A percentile compares a stretch with the other conserved stretches of the same genome.
Conservation (phyloP, 2,888 invertebrate genomes). For the Eristalis arbustorum region DNA sequence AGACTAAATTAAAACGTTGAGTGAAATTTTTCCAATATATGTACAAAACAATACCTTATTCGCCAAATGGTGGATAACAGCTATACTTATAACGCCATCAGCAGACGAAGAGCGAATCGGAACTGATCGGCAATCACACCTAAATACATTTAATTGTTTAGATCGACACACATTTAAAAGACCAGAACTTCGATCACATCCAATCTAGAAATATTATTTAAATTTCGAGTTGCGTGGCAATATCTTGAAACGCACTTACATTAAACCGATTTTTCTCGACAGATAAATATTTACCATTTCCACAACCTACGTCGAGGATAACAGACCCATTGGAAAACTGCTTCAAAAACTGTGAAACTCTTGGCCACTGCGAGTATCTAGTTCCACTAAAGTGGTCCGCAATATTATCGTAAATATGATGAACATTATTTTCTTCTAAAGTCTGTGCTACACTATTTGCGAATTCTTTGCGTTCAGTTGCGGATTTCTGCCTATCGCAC, state of each 20-base stretch:
- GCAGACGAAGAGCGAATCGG: constrained; percentile 85
- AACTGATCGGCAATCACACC: constrained; percentile 88
- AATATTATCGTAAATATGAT: constrained; percentile 95
- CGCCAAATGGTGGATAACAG: constrained; percentile 97
- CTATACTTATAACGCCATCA: constrained; percentile 95
- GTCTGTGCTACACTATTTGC: constrained; percentile 82
- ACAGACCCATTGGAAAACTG: constrained; percentile 85
- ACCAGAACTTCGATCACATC: constrained; percentile 89
- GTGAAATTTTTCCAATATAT: not conserved
- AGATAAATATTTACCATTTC: constrained; percentile 97
- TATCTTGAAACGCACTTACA: constrained; percentile 8
- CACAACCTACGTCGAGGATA: constrained; percentile 96
- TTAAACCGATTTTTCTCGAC: constrained; percentile 19
- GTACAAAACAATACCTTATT: constrained; percentile 82
- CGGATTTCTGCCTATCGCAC: constrained; percentile 83
- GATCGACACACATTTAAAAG: constrained; percentile 84
- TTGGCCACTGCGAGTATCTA: constrained; percentile 96
- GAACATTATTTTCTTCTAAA: constrained; percentile 89
- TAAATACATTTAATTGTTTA: constrained; percentile 85
- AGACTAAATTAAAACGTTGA: constrained; percentile 79
- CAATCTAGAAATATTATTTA: constrained; percentile 82
- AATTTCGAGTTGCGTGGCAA: not conserved
- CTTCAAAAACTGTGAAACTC: constrained; percentile 89
- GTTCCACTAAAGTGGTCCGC: constrained; percentile 97
- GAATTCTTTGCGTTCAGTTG: constrained; percentile 52